A percentile compares a stretch with the other conserved stretches of the same genome.
phyloP scores from a whole-genome alignment of 2,797 vertebrate species.

The Mus spretus region DNA sequence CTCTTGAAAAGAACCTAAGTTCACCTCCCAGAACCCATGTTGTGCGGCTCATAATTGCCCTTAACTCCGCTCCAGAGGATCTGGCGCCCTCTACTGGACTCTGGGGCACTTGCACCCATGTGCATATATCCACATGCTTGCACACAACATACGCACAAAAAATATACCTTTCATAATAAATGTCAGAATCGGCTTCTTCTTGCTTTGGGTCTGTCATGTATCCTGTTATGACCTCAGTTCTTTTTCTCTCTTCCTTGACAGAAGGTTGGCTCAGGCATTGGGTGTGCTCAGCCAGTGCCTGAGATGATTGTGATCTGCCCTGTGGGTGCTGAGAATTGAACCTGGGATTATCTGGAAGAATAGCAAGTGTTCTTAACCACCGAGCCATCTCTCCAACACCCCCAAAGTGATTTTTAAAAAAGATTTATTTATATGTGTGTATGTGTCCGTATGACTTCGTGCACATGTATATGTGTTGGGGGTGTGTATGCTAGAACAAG shows the following conservation, averaged over 20 bases:
- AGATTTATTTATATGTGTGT: not conserved
- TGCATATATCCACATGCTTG: no score
- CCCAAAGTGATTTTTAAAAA: not conserved
- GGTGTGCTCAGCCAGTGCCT: not conserved
- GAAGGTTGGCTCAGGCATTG: constrained; percentile 15
- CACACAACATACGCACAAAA: not conserved
- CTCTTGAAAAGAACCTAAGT: not conserved
- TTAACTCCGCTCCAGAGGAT: not conserved
- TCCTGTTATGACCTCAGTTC: not conserved
- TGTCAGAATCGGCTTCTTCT: not conserved
- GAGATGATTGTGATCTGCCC: not conserved
- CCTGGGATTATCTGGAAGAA: not conserved
- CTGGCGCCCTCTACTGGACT: not conserved
- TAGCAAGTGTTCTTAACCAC: not conserved
- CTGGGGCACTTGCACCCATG: not conserved
- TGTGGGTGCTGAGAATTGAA: not conserved
- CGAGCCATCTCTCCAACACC: not conserved
- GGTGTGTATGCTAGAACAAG: not conserved
- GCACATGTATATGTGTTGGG: not conserved
- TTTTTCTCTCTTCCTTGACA: constrained; percentile 23
- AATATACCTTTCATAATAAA: not conserved
- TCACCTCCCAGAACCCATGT: not conserved
- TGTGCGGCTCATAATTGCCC: not conserved
- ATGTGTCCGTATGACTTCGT: not conserved
- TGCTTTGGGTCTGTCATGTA: not conserved